Percentiles rank a stretch among this genome's conserved stretches.
phyloP scores from a whole-genome alignment of 37 sponge, comb jelly and placozoan species.

The Hexactinellida sp. region DNA sequence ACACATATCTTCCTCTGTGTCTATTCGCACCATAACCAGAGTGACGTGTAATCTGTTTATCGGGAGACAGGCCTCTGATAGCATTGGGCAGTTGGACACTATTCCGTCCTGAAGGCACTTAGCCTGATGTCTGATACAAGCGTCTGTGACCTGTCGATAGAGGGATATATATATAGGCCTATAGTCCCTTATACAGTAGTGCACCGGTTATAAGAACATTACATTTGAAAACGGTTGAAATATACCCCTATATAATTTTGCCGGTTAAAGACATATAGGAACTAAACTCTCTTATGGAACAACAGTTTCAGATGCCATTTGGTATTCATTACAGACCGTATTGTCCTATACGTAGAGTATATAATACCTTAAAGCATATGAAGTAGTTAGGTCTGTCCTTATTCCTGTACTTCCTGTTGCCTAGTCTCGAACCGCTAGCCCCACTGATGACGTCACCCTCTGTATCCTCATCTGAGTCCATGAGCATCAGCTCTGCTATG shows the following conservation, averaged over 20 bases:
- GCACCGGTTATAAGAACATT: no score
- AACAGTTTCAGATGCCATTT: no score
- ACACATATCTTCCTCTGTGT: constrained; percentile 29
- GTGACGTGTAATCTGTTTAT: constrained; percentile 63
- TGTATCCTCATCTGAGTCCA: background rate
- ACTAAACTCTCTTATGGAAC: no score
- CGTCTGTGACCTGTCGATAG: constrained; percentile 33
- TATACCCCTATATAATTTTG: no score
- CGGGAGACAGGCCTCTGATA: constrained; percentile 42
- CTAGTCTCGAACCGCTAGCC: background rate
- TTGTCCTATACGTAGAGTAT: no score
- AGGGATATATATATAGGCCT: no score
- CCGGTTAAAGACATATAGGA: no score
- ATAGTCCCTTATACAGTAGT: no score
- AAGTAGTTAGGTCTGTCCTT: constrained; percentile 9
- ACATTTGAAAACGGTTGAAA: no score
- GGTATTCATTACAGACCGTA: no score
- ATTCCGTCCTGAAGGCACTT: constrained; percentile 34
- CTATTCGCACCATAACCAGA: constrained; percentile 54
- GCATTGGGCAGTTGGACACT: constrained; percentile 27
- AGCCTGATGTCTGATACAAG: constrained; percentile 29
- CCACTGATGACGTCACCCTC: background rate
- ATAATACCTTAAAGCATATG: background rate
- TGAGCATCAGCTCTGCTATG: background rate
- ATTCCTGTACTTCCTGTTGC: background rate